Evolutionary conservation across 92 coral and sea anemone species (phyloP).

Genomic region (Epizoanthus scotinus): DNA sequence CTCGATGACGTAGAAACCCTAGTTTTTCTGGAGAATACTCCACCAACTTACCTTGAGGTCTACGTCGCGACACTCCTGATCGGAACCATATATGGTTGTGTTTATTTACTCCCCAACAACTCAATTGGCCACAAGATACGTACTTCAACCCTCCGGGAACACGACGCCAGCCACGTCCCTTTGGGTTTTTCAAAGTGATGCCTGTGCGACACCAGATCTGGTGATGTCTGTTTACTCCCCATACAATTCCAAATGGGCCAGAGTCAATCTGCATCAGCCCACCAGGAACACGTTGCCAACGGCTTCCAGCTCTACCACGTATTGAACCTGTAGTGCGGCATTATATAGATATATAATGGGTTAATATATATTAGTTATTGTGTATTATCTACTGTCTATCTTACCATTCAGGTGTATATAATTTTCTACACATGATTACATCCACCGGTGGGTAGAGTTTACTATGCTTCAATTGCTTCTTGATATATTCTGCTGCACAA

Average conservation of each 20-base stretch:
- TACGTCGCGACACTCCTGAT: slow-evolving; percentile 20
- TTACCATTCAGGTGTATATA: too few species aligned
- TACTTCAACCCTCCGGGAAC: slow-evolving; percentile 11
- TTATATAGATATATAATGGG: too few species aligned
- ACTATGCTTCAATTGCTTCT: too few species aligned
- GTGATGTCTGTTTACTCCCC: slow-evolving; percentile 45
- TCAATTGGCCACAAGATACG: slow-evolving; percentile 24
- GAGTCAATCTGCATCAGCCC: slow-evolving; percentile 47
- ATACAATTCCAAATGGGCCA: slow-evolving; percentile 51
- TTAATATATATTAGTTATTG: too few species aligned
- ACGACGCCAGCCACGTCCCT: slow-evolving; percentile 28
- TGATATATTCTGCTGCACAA: too few species aligned
- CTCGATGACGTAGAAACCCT: neutral
- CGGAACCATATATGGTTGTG: slow-evolving; percentile 30
- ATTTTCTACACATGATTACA: too few species aligned
- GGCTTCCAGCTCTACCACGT: too few species aligned
- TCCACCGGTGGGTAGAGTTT: too few species aligned
- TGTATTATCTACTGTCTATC: too few species aligned
- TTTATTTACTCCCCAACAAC: slow-evolving; percentile 43
- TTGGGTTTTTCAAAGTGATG: slow-evolving; percentile 21
- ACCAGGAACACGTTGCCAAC: neutral
- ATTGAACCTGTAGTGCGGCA: too few species aligned
- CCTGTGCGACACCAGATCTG: slow-evolving; percentile 48
- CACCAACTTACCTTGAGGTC: slow-evolving; percentile 22
- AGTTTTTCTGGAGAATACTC: too few species aligned